Percentiles rank a stretch among this genome's conserved stretches.
Evolutionary conservation across 2,888 invertebrate genomes (phyloP).

Genomic region (Trisateles emortualis): DNA sequence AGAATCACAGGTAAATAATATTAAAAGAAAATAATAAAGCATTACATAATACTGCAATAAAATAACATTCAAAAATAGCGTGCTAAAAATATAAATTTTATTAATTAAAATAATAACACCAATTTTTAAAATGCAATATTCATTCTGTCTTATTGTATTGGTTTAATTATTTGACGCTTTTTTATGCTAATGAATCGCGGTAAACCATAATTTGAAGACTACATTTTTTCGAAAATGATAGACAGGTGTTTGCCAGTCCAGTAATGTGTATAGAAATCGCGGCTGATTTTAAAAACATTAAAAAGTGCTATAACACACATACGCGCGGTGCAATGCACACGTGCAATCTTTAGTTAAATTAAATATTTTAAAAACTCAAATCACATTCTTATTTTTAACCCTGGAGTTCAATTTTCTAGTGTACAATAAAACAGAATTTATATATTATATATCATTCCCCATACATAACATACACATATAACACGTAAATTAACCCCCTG

Average conservation of each 20-base stretch:
- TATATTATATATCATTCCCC: slow-evolving; percentile 5
- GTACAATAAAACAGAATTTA: slow-evolving; percentile 17
- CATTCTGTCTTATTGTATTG: slow-evolving; percentile 35
- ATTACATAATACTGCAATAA: not conserved
- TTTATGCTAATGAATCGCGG: no score
- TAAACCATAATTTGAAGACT: no score
- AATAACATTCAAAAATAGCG: slow-evolving; percentile 5
- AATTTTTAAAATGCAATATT: slow-evolving; percentile 11
- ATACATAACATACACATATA: slow-evolving; percentile 38
- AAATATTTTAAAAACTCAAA: no score
- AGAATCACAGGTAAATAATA: not conserved
- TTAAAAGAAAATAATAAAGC: not conserved
- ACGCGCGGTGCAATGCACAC: no score
- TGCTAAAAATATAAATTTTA: slow-evolving; percentile 11
- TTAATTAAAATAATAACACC: not conserved
- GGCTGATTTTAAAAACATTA: no score
- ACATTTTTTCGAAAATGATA: no score
- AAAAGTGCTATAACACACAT: no score
- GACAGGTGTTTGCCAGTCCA: no score
- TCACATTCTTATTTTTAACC: not conserved
- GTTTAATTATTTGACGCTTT: no score
- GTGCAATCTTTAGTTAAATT: no score
- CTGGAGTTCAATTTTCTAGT: not conserved
- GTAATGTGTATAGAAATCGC: no score
- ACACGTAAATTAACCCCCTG: slow-evolving; percentile 39